Conservation (phyloP, 2,797 vertebrate genomes). For the Rhynchotus rufescens region DNA sequence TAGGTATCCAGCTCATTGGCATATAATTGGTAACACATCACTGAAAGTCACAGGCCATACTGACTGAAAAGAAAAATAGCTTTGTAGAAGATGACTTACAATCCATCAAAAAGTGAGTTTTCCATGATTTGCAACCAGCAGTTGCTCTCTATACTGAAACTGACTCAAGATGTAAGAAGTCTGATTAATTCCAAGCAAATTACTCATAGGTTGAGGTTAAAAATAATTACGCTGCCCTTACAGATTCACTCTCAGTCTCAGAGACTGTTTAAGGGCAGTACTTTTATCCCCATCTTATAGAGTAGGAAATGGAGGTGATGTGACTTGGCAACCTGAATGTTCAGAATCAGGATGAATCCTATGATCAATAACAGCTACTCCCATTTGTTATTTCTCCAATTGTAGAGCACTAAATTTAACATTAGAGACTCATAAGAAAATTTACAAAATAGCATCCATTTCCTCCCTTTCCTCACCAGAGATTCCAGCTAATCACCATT, state of each 20-base stretch:
- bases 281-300: constrained; percentile 18
- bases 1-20: not conserved
- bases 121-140: not conserved
- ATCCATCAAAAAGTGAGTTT: not conserved
- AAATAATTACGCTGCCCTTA: constrained; percentile 27
- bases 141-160: not conserved
- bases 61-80: not conserved
- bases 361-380: not conserved
- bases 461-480: not conserved
- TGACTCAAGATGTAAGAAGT: not conserved
- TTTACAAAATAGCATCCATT: constrained; percentile 17
- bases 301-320: constrained; percentile 18
- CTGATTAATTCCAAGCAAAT: not conserved
- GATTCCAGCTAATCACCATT: constrained; percentile 51
- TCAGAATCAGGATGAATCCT: not conserved
- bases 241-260: not conserved
- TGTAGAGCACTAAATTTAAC: constrained; percentile 19
- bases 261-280: constrained; percentile 1
- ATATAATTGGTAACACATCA: not conserved
- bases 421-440: constrained; percentile 17
- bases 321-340: not conserved
- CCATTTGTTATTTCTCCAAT: not conserved
- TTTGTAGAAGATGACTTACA: not conserved
- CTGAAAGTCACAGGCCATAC: not conserved
- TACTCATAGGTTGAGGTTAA: not conserved